Base-by-base conservation (phyloP, 2,113 vertebrate species). In the Tiliqua scincoides region DNA sequence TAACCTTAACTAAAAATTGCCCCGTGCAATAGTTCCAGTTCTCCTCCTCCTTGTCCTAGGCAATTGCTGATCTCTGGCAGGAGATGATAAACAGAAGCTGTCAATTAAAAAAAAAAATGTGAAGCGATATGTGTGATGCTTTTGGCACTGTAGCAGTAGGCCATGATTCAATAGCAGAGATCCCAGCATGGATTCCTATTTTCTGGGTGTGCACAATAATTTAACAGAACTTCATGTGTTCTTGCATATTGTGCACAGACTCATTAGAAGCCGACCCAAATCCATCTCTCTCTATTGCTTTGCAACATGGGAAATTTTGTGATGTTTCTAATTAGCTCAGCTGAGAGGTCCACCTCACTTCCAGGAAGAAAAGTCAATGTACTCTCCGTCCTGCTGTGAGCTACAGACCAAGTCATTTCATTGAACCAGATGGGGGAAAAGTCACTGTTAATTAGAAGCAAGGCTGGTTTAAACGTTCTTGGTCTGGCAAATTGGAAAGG, bases 241-340 rank as follows among this genome's bases (percentile, higher is more conserved):
- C 54, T 27, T 78, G 23, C 61, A 27, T 80, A 62, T 14, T 71
- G 71, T 63, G 11, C 84, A 73, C 32, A 32, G 1, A 17, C 52
- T 90, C 40, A 71, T 92, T 89, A 93, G 84, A 87, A 6, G 72
- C 21, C 91, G 91, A 94, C 88, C 91, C 87, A 87, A 91, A 93
- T 92, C 74, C 70, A 93, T 89, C 92, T 90, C 77, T 30, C 88
- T 82, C 54, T 78, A 88, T 94, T 80, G 82, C 84, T 62, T 4
- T 73, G 67, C 30, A 77, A 62, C 86, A 30, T 82, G 87, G 86
- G 87, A 92, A 84, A 86, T 74, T 92, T 86, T 87, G 35, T 87
- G 75, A 89, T 93, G 84, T 72, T 63, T 91, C 84, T 90, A 91
- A 89, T 93, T 86, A 92, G 85, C 72, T 75, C 35, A 59, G 21